Percentiles rank a stretch among this genome's conserved stretches.
These are phyloP conservation scores for Leiothrix lutea DNA, from an alignment of 2,113 vertebrate genomes.

Conservation along the genomic window DNA sequence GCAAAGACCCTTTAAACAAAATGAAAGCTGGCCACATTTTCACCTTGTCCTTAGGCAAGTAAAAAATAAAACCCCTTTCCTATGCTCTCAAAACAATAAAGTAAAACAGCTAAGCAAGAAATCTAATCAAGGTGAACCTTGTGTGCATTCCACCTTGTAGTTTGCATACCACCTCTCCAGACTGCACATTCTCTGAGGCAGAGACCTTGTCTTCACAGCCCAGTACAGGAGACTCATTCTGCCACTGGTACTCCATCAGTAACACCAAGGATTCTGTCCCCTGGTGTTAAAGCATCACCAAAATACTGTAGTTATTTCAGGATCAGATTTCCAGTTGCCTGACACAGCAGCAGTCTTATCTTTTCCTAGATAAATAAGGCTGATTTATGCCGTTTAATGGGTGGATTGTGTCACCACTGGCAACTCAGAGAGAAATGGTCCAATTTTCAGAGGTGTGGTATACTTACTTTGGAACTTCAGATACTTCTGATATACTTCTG, in stretches of 20 bases:
- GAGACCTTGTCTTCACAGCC: neutral
- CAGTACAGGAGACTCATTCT: fast-evolving
- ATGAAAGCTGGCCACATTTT: neutral
- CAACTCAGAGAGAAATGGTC: neutral
- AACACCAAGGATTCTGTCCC: neutral
- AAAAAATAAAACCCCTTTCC: neutral
- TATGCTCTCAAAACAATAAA: neutral
- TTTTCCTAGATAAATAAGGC: neutral
- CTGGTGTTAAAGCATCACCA: neutral
- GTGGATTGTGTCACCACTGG: neutral
- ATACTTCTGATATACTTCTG: neutral
- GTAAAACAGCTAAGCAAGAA: neutral
- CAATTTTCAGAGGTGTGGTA: neutral
- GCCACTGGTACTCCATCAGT: neutral
- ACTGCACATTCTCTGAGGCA: neutral
- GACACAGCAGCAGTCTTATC: neutral
- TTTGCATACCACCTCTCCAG: neutral
- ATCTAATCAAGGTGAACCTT: neutral
- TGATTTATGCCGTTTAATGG: neutral
- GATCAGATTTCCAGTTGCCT: neutral
- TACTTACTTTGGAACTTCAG: neutral
- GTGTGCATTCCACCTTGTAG: neutral
- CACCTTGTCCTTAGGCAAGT: neutral
- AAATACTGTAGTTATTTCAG: neutral
- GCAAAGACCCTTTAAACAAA: neutral